phyloP scores from a whole-genome alignment of 2,888 invertebrate species.

The Congeria kusceri region DNA sequence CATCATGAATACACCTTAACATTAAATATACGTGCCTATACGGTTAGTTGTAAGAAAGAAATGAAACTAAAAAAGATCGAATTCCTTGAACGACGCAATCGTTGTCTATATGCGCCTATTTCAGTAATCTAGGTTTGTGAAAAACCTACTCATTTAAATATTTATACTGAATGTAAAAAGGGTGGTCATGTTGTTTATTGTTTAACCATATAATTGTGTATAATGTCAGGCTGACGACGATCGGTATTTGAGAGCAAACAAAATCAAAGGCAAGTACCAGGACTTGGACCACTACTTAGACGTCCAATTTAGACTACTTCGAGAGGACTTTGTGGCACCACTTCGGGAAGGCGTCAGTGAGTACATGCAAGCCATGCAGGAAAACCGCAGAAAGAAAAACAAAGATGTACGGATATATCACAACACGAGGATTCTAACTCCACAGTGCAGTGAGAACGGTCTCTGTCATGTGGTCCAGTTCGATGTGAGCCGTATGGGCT shows the following conservation, averaged over 20 bases:
- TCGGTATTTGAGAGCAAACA: conserved; percentile 88
- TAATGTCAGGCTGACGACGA: conserved; percentile 40
- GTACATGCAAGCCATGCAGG: conserved; percentile 40
- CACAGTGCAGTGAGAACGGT: conserved; percentile 47
- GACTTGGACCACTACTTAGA: conserved; percentile 91
- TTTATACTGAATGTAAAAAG: no score
- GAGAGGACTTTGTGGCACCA: conserved; percentile 93
- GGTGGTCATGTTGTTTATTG: no score
- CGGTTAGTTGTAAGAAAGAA: no score
- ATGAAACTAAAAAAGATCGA: no score
- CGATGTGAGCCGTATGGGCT: conserved; percentile 60
- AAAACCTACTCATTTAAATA: no score
- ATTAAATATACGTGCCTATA: no score
- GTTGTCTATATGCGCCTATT: no score
- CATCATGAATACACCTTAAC: no score
- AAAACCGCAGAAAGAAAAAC: conserved; percentile 26
- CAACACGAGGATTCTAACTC: conserved; percentile 47
- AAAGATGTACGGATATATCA: conserved; percentile 64
- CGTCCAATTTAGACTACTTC: conserved; percentile 90
- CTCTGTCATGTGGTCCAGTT: conserved; percentile 52
- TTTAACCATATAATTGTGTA: no score
- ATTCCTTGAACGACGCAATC: no score
- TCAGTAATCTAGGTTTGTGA: no score
- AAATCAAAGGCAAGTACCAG: conserved; percentile 88
- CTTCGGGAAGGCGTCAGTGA: conserved; percentile 88